phyloP scores from a whole-genome alignment of 2,888 invertebrate species.

The Limnephilus rhombicus region DNA sequence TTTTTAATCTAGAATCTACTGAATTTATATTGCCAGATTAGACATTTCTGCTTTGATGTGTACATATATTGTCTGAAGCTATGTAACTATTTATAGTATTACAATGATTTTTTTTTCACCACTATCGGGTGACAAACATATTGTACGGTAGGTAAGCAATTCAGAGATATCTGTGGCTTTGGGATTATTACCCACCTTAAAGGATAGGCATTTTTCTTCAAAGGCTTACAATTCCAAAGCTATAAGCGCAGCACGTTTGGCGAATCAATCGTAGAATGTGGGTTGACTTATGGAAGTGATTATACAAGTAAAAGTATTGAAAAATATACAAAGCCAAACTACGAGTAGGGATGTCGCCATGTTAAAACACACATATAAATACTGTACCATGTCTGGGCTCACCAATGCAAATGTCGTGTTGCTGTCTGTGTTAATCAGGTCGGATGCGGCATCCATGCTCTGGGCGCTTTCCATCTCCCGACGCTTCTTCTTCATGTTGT shows the following conservation, averaged over 20 bases:
- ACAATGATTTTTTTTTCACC: no score
- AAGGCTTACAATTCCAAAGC: not conserved
- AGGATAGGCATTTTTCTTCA: no score
- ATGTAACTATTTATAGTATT: no score
- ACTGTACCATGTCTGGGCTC: conserved; percentile 72
- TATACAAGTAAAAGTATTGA: no score
- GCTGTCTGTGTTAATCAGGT: conserved; percentile 92
- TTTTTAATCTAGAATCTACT: no score
- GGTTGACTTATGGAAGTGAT: not conserved
- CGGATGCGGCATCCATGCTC: conserved; percentile 91
- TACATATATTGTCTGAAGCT: no score
- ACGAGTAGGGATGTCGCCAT: conserved; percentile 3
- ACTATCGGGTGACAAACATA: no score
- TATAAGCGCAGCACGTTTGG: not conserved
- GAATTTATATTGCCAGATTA: no score
- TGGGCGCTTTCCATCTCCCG: conserved; percentile 91
- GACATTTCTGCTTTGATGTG: no score
- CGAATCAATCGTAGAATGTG: not conserved
- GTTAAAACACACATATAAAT: conserved; percentile 12
- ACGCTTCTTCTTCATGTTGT: conserved; percentile 93
- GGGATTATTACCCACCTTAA: no score
- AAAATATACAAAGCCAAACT: not conserved
- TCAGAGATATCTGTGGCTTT: not conserved
- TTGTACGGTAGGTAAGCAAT: not conserved
- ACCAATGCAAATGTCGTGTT: conserved; percentile 96